Percentiles rank a stretch among this genome's conserved stretches.
These are phyloP conservation scores for Encarsia formosa DNA, from an alignment of 2,888 invertebrate genomes.

Conservation along the genomic window DNA sequence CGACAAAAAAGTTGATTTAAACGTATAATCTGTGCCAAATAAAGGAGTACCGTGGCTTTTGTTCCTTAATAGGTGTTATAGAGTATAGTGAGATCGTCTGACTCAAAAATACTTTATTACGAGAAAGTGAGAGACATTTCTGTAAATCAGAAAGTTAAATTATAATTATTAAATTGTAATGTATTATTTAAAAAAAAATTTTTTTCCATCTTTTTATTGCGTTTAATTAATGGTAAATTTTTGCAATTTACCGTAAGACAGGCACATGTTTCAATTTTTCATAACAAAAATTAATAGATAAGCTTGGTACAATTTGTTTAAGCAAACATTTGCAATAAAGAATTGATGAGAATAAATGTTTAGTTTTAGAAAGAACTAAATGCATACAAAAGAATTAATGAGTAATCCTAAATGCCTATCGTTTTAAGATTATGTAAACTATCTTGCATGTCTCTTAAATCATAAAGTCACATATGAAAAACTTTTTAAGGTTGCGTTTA, in stretches of 20 bases:
- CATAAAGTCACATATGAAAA: no score
- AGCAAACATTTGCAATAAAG: no score
- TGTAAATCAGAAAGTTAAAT: no score
- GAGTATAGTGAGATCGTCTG: conserved; percentile 30
- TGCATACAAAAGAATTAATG: conserved; percentile 19
- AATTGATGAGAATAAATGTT: no score
- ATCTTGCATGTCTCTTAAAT: conserved; percentile 23
- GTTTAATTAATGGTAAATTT: conserved; percentile 12
- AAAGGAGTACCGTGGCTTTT: conserved; percentile 47
- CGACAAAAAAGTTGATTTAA: conserved; percentile 20
- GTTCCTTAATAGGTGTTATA: conserved; percentile 43
- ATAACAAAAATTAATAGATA: conserved; percentile 12
- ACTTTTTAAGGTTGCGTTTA: conserved; percentile 18
- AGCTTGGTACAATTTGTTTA: no score
- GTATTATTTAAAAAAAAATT: no score
- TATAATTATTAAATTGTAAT: no score
- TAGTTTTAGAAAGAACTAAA: conserved; percentile 21
- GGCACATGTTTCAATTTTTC: no score
- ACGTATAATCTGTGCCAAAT: conserved; percentile 50
- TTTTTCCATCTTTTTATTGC: conserved; percentile 13
- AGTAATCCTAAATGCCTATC: conserved; percentile 23
- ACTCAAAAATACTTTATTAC: conserved; percentile 17
- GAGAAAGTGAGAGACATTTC: no score
- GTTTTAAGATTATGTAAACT: conserved; percentile 21
- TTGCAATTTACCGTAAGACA: conserved; percentile 11